Evolutionary conservation across 2,113 vertebrate species (phyloP), one percentile per base, ranked within the genome.

Genomic region (Cyanistes caeruleus): DNA sequence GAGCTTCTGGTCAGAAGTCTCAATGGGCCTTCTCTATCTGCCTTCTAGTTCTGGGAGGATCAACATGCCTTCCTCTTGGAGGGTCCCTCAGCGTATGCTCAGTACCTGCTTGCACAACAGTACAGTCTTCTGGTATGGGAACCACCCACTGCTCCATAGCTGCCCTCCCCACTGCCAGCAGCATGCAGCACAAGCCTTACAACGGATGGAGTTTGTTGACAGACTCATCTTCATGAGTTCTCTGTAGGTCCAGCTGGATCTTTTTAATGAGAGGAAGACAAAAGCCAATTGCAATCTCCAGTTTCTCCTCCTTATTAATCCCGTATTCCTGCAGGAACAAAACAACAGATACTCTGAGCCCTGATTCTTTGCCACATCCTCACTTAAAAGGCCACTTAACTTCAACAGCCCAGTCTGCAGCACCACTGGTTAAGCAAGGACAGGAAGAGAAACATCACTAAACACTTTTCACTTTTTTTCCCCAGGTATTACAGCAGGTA

Each of bases 171-270:
- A 73, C 11, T 75, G 75, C 22, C 64, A 94, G 76, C 62, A 79
- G 56, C 84, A 75, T 11, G 53, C 92, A 68, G 24, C 67, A 74
- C 12, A 35, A 11, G 52, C 59, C 98, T 98, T 98, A 98, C 99
- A 99, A 97, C 14, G 99, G 99, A 95, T 99, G 99, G 35, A 99
- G 98, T 89, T 99, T 99, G 98, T 99, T 99, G 96, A 99, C 99
- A 56, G 99, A 99, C 96, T 99, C 99, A 52, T 99, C 99, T 96
- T 99, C 99, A 11, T 99, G 99, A 39, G 99, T 99, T 97, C 99
- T 99, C 97, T 99, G 99, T 62, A 99, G 97, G 97, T 99, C 99
- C 93, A 99, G 94, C 84, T 98, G 99, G 92, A 99, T 99, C 97
- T 99, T 99, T 96, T 98, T 98, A 95, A 99, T 98, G 78, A 99